These are phyloP conservation scores for Rotaria socialis DNA, from an alignment of 2,888 invertebrate genomes.

Conservation along the genomic window DNA sequence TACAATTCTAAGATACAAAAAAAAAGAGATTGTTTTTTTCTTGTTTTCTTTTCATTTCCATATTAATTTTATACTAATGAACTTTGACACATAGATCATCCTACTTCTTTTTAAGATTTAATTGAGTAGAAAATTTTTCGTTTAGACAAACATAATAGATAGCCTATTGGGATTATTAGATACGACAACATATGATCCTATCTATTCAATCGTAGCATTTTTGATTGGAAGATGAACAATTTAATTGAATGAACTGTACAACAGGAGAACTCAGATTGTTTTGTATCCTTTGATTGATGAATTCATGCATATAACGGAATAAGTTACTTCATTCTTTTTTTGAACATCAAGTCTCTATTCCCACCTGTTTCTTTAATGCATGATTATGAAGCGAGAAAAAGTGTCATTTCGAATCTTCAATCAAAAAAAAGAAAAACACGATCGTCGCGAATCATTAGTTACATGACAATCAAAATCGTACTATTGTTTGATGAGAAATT, in stretches of 20 bases:
- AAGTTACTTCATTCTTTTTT: too few species aligned
- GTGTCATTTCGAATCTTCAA: too few species aligned
- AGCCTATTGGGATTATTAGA: not conserved
- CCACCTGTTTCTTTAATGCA: too few species aligned
- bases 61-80: slow-evolving; percentile 7
- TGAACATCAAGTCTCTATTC: too few species aligned
- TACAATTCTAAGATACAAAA: slow-evolving; percentile 71
- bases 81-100: slow-evolving; percentile 14
- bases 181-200: not conserved
- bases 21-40: not conserved
- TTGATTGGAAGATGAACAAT: not conserved
- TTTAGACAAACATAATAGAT: not conserved
- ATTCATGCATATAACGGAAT: too few species aligned
- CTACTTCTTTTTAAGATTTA: slow-evolving; percentile 22
- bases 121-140: slow-evolving; percentile 29
- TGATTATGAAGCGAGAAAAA: too few species aligned
- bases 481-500: too few species aligned
- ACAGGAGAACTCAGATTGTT: too few species aligned
- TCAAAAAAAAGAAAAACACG: not conserved
- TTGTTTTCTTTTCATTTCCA: slow-evolving; percentile 16
- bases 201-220: not conserved
- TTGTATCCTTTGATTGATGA: too few species aligned
- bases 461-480: not conserved
- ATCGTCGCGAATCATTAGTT: not conserved
- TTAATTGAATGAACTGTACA: too few species aligned